Evolutionary conservation across 2,888 invertebrate genomes (phyloP).

Genomic region (Macrosiphum euphorbiae): DNA sequence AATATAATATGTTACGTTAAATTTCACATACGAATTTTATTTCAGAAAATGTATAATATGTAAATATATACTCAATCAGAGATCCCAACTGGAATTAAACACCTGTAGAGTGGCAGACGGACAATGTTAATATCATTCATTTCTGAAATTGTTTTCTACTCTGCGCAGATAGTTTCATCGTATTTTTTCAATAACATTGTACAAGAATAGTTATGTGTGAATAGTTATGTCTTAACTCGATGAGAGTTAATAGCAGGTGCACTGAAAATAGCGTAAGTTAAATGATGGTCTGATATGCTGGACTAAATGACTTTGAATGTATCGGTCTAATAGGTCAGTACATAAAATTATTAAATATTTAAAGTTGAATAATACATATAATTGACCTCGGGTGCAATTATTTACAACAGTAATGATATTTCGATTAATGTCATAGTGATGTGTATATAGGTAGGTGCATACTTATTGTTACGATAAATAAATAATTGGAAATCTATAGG

Average conservation of each 20-base stretch:
- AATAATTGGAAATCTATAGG: conserved; percentile 39
- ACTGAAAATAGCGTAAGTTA: not conserved
- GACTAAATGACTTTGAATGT: not conserved
- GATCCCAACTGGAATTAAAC: not conserved
- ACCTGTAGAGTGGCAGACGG: not conserved
- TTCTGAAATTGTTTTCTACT: not conserved
- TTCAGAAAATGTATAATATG: not conserved
- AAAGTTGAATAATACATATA: not conserved
- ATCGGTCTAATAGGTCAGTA: not conserved
- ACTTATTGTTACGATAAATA: conserved; percentile 40
- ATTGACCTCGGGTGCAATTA: conserved; percentile 13
- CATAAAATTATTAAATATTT: conserved; percentile 17
- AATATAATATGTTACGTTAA: not conserved
- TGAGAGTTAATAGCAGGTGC: not conserved
- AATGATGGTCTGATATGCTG: not conserved
- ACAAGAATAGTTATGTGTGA: no score
- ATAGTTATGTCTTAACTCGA: not conserved
- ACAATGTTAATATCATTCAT: not conserved
- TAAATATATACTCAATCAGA: not conserved
- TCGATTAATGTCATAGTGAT: not conserved
- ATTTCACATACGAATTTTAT: not conserved
- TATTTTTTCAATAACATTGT: not conserved
- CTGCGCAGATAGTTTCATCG: not conserved
- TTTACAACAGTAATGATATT: not conserved
- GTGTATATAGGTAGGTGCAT: not conserved